phyloP scores from a whole-genome alignment of 1,140 invertebrate genomes.

The Eciton burchellii region DNA sequence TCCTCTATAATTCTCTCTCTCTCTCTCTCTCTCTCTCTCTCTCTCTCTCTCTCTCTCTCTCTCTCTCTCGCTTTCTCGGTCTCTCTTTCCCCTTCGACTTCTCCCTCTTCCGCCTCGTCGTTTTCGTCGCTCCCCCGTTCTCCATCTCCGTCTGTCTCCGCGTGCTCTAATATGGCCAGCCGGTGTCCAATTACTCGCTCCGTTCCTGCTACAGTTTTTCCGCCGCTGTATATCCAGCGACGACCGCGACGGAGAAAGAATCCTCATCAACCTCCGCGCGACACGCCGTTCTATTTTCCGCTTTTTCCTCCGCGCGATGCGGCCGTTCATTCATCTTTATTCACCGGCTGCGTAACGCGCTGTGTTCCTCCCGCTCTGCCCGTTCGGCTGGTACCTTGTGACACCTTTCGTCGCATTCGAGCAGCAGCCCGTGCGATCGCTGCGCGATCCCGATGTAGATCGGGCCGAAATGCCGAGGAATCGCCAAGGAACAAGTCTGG shows the following conservation, averaged over 20 bases:
- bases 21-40: conserved; percentile 22
- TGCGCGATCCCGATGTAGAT: conserved; percentile 56
- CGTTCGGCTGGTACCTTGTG: not conserved
- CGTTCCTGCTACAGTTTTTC: conserved; percentile 70
- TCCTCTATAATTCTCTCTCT: conserved; percentile 22
- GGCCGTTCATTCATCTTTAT: conserved; percentile 10
- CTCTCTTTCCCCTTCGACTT: conserved; percentile 29
- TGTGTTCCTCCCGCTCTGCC: too few species aligned
- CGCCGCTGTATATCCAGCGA: conserved; percentile 22
- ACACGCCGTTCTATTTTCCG: conserved; percentile 36
- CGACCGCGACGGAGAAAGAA: conserved; percentile 43
- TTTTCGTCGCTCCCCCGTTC: conserved; percentile 32
- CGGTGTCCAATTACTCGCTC: conserved; percentile 84
- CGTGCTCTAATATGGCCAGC: conserved; percentile 84
- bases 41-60: conserved; percentile 8
- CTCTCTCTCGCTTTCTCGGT: conserved; percentile 11
- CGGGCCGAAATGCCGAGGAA: conserved; percentile 50
- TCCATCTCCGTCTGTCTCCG: conserved; percentile 68
- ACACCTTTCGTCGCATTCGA: conserved; percentile 40
- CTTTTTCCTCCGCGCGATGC: conserved; percentile 36
- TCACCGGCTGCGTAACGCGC: not conserved
- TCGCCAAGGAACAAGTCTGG: not conserved
- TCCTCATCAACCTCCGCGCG: conserved; percentile 60
- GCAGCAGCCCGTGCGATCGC: conserved; percentile 26
- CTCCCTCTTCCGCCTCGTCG: too few species aligned